phyloP scores from a whole-genome alignment of 2,113 vertebrate species.

The Quiscalus mexicanus region DNA sequence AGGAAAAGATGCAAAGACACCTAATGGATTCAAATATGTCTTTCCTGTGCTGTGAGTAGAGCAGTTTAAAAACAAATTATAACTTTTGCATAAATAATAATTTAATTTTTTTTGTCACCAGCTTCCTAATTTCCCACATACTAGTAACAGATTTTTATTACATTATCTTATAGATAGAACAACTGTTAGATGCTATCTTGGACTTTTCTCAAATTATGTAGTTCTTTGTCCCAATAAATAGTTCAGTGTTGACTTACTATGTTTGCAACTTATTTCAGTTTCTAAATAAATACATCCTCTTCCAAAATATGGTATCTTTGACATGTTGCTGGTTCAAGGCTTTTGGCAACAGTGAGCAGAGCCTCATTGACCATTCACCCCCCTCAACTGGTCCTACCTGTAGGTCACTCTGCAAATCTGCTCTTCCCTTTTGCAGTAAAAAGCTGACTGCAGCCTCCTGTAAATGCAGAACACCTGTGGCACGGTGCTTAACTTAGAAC shows the following conservation, averaged over 20 bases:
- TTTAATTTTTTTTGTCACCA: background rate
- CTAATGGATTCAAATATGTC: background rate
- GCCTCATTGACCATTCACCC: background rate
- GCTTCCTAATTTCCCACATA: background rate
- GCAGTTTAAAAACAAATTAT: background rate
- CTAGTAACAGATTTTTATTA: background rate
- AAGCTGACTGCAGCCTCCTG: slow-evolving; percentile 1
- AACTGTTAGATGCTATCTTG: background rate
- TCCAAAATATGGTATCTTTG: background rate
- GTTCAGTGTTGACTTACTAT: background rate
- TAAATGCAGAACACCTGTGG: slow-evolving; percentile 68
- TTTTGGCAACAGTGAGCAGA: background rate
- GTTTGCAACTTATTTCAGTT: background rate
- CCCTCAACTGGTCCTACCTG: background rate
- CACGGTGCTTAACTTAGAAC: slow-evolving; percentile 51
- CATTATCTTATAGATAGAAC: background rate
- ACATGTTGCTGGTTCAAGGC: background rate
- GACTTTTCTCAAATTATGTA: background rate
- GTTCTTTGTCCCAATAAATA: background rate
- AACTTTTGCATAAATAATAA: background rate
- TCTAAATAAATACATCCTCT: background rate
- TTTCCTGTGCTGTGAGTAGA: background rate
- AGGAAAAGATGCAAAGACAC: background rate
- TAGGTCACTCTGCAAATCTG: background rate
- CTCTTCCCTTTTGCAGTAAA: background rate